Conservation (phyloP, 2,113 vertebrate species). For the Centropus bengalensis region DNA sequence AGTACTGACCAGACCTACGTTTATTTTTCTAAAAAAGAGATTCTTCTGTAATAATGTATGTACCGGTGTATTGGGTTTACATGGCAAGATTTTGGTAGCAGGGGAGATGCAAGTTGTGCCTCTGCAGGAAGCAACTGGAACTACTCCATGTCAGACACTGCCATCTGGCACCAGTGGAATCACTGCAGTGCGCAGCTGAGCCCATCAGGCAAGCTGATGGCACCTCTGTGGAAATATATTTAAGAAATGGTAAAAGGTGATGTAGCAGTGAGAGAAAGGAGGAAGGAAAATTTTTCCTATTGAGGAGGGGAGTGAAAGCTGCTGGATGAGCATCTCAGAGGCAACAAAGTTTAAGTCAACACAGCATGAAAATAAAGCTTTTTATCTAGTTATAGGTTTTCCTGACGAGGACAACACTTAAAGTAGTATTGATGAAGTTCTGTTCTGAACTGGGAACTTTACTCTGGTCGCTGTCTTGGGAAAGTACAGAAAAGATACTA, state of each 20-base stretch:
- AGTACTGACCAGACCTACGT: neutral
- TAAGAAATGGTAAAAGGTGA: neutral
- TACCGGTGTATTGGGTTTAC: neutral
- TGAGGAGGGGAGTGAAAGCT: neutral
- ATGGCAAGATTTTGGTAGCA: neutral
- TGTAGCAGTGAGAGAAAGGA: neutral
- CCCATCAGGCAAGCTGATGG: neutral
- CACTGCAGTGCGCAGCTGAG: neutral
- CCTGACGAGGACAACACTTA: neutral
- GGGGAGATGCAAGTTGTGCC: rapidly evolving
- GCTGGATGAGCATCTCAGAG: neutral
- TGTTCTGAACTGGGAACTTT: neutral
- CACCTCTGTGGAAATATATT: neutral
- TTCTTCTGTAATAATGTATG: neutral
- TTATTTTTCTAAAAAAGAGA: neutral
- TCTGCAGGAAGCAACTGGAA: neutral
- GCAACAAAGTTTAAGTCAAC: neutral
- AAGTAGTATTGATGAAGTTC: neutral
- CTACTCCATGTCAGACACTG: rapidly evolving
- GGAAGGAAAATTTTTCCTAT: rapidly evolving
- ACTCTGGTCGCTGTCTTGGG: neutral
- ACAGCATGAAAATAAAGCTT: neutral
- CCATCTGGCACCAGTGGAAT: neutral
- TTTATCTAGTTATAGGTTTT: neutral
- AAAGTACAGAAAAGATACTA: constrained; percentile 20